Evolutionary conservation across 1,140 invertebrate genomes (phyloP), one percentile per base, ranked within the genome.

Genomic region (Drosophila mauritiana): DNA sequence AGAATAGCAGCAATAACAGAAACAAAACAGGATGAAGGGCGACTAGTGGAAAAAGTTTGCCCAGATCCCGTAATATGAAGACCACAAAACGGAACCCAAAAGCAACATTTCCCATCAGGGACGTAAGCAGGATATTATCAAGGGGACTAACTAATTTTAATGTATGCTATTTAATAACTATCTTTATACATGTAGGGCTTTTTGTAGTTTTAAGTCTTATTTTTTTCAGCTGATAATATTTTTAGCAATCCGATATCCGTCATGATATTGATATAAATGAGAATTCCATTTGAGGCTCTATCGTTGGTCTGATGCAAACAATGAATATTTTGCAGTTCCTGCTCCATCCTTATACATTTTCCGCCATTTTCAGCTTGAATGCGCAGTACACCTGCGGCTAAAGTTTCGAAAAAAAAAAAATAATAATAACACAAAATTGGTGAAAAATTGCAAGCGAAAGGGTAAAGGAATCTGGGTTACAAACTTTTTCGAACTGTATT

Each of bases 391-490:
- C 83, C 83, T 82, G 69, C 56, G 45, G 45, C 49, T 56, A 34
- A 17, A 51, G 34, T 55, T 77, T 52, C 34, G 37, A 40, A 40
- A 62, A 59, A 43, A 57, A 17, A 1, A 17, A 17, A 17, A 25
- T 31, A 46, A 53, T 10, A 25, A 59, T 10, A 73, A 63, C 37
- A 37, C 22, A 43, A 52, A 63, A 70, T 65, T 62, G 59, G 46
- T 46, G 27, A 22, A 78, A 76, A 59, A 80, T 77, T 59, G 68
- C 53, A 55, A 82, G 73, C 61, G 55, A 68, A 61, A 61, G 67
- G 54, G 57, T 40, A 73, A 57, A 42, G 39, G 78, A 86, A 86
- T 82, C 83, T 86, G 83, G 83, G 83, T 86, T 86, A 86, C 83
- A 79, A 83, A 83, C 75, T 82, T 86, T 42, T 68, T 59, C 54